Conservation (phyloP, 2,888 invertebrate genomes). For the Aleiodes alternator region DNA sequence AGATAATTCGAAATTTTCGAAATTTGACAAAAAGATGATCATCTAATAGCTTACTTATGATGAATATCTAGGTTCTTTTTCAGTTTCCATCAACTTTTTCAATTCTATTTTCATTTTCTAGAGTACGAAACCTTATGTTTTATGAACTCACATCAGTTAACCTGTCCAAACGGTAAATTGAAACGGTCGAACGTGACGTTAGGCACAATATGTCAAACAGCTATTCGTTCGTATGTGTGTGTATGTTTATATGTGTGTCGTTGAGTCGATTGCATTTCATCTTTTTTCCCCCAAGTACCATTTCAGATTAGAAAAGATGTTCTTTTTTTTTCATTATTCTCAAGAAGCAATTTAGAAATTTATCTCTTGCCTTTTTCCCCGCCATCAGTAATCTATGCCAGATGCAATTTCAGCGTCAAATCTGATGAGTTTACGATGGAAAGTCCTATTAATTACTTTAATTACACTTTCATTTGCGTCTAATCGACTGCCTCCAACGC, state of each 20-base stretch:
- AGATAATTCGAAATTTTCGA: too few species aligned
- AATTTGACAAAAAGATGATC: too few species aligned
- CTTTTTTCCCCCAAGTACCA: conserved; percentile 1
- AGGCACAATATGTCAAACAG: conserved; percentile 58
- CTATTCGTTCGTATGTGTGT: conserved; percentile 42
- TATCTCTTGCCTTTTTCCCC: background rate
- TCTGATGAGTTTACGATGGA: conserved; percentile 12
- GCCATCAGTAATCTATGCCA: background rate
- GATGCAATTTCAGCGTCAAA: conserved; percentile 1
- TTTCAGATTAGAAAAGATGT: conserved; percentile 28
- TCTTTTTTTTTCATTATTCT: background rate
- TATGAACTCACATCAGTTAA: conserved; percentile 61
- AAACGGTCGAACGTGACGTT: conserved; percentile 59
- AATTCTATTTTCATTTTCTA: conserved; percentile 28
- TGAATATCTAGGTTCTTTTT: too few species aligned
- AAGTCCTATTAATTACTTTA: conserved; percentile 19
- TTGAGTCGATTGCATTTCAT: conserved; percentile 57
- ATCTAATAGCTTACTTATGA: too few species aligned
- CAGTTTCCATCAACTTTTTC: too few species aligned
- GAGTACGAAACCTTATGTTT: conserved; percentile 56
- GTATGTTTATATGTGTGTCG: conserved; percentile 43
- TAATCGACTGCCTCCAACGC: conserved; percentile 7
- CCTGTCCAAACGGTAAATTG: conserved; percentile 60
- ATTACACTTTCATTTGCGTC: conserved; percentile 15
- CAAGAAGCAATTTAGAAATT: background rate